phyloP scores from a whole-genome alignment of 2,797 vertebrate genomes.

The Tadarida brasiliensis region DNA sequence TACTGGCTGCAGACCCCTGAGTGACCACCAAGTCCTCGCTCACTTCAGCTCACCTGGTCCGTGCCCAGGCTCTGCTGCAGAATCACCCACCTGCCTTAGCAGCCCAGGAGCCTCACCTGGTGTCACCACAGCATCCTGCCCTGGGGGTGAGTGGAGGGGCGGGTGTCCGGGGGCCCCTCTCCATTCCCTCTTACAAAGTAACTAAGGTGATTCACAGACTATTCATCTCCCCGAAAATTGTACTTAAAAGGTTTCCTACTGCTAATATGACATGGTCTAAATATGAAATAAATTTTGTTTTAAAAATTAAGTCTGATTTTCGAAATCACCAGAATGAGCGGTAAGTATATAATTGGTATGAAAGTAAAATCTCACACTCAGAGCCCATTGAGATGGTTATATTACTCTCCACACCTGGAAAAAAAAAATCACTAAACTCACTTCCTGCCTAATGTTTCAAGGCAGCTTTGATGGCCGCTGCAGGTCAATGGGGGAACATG shows the following conservation, averaged over 20 bases:
- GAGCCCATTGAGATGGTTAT: neutral
- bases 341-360: neutral
- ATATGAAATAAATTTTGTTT: neutral
- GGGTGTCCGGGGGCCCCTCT: neutral
- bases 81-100: neutral
- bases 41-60: neutral
- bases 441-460: neutral
- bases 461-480: too few relatives aligned
- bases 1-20: neutral
- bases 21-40: neutral
- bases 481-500: neutral
- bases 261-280: neutral
- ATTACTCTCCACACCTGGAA: neutral
- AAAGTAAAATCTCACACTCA: neutral
- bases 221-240: neutral
- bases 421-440: neutral
- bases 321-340: neutral
- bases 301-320: neutral
- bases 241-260: neutral
- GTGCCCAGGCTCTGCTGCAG: neutral
- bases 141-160: rapidly evolving
- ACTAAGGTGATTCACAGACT: neutral
- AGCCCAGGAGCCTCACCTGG: neutral
- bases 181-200: neutral
- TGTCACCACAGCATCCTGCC: neutral